Evolutionary conservation across 2,797 vertebrate species (phyloP).

Genomic region (Sebastes nivosus): DNA sequence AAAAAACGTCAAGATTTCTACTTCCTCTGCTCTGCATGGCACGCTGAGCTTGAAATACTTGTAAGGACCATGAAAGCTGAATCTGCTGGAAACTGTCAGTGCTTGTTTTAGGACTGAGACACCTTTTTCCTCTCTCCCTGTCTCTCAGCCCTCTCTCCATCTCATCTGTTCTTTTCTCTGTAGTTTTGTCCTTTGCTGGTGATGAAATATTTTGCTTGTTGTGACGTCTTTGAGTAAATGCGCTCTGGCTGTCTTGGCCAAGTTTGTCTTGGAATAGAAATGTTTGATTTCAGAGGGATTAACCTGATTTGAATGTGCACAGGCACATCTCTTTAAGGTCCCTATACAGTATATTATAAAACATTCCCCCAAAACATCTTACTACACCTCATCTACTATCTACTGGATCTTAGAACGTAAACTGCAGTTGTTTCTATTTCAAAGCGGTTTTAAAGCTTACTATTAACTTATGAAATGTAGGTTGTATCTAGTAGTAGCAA

Average conservation of each 20-base stretch:
- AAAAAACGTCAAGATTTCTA: not conserved
- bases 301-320: slow-evolving; percentile 39
- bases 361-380: not conserved
- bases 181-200: slow-evolving; percentile 26
- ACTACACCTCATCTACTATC: not conserved
- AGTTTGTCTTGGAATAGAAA: slow-evolving; percentile 29
- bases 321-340: not conserved
- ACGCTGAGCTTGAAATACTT: slow-evolving; percentile 44
- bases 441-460: not conserved
- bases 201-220: slow-evolving; percentile 40
- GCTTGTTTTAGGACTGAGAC: slow-evolving; percentile 23
- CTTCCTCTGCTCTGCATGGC: slow-evolving; percentile 19
- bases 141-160: slow-evolving; percentile 15
- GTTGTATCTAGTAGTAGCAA: not conserved
- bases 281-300: slow-evolving; percentile 46
- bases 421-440: not conserved
- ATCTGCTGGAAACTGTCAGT: slow-evolving; percentile 43
- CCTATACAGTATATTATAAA: not conserved
- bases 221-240: slow-evolving; percentile 44
- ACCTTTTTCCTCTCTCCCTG: slow-evolving; percentile 2
- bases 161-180: slow-evolving; percentile 16
- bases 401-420: not conserved
- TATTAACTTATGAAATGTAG: not conserved
- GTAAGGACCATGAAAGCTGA: slow-evolving; percentile 34
- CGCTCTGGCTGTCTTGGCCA: slow-evolving; percentile 32